Base-by-base conservation (phyloP, 2,797 vertebrate species). In the Falco naumanni region DNA sequence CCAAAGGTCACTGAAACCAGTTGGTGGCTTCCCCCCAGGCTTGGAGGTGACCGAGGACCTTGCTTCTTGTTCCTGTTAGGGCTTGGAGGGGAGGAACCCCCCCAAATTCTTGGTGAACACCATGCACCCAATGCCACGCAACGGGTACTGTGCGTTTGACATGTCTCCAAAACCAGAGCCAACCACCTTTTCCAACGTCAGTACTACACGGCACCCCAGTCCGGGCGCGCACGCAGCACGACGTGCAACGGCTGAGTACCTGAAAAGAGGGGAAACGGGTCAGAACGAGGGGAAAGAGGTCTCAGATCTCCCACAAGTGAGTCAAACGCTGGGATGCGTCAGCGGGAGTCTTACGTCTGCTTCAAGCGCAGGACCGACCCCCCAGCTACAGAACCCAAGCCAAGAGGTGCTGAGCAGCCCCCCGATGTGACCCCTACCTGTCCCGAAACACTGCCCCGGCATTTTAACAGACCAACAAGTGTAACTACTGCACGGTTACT, bases 391-490 rank as follows among this genome's bases (percentile, higher is more conserved):
- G 66, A 47, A 88, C 28, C 34, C 74, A 69, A 84, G 33, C 39
- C 43, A 64, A 15, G 39, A 51, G 16, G n/a, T 64, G 50, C 51
- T 41, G 43, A 63, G 33, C 70, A 90, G 39, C 77, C 33, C 74
- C 69, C n/a, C 47, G 51, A 24, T 57, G 50, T 39, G 11, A 39
- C 0, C 0, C 0, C 12, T 48, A 33, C 54, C 65, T 72, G 29
- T 60, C 80, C 72, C 89, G 61, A 95, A 96, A 94, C 78, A 92
- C 70, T 90, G 65, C 57, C 82, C 70, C 56, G 51, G 51, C 70
- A 37, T 37, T 77, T 41, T 84, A 65, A 60, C 61, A 89, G 61
- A 64, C 17, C 63, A 70, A 54, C 16, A 50, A 5, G 1, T 80
- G 72, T 34, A 89, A 75, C 60, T 51, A 63, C 17, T 20, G 78